phyloP scores from a whole-genome alignment of 2,113 vertebrate species.

The Cynopterus brachyotis region DNA sequence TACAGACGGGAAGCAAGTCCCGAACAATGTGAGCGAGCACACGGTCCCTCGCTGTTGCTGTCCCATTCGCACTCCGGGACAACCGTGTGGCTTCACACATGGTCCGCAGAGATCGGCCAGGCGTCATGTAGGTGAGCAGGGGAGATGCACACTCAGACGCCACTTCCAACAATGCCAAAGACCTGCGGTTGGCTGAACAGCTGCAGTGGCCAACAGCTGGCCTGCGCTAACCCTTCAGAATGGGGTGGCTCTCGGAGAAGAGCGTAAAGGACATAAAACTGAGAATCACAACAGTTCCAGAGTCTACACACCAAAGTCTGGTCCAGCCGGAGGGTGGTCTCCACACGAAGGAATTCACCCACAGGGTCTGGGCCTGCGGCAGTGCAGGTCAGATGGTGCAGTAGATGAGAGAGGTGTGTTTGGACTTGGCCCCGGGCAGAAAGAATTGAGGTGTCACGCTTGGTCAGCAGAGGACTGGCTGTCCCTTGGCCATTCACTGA shows the following conservation, averaged over 20 bases:
- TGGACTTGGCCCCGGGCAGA: not conserved
- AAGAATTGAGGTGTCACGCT: not conserved
- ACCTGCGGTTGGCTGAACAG: slow-evolving; percentile 25
- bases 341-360: slow-evolving; percentile 7
- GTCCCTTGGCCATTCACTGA: not conserved
- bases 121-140: slow-evolving; percentile 59
- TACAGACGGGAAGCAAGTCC: not conserved
- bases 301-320: slow-evolving; percentile 57
- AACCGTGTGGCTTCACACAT: slow-evolving; percentile 19
- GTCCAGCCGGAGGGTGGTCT: slow-evolving; percentile 28
- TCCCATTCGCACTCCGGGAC: not conserved
- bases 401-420: not conserved
- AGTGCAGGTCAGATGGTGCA: not conserved
- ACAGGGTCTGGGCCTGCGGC: not conserved
- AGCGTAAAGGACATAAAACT: slow-evolving; percentile 28
- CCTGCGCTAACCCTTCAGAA: slow-evolving; percentile 31
- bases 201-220: slow-evolving; percentile 16
- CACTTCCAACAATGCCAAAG: slow-evolving; percentile 52
- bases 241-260: slow-evolving; percentile 35
- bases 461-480: not conserved
- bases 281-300: slow-evolving; percentile 58
- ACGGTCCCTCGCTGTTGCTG: not conserved
- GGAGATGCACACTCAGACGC: slow-evolving; percentile 13
- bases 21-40: not conserved
- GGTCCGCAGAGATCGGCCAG: slow-evolving; percentile 48